Percentiles rank a stretch among this genome's conserved stretches.
phyloP scores from a whole-genome alignment of 2,888 invertebrate genomes.

The Agriopis aurantiaria region DNA sequence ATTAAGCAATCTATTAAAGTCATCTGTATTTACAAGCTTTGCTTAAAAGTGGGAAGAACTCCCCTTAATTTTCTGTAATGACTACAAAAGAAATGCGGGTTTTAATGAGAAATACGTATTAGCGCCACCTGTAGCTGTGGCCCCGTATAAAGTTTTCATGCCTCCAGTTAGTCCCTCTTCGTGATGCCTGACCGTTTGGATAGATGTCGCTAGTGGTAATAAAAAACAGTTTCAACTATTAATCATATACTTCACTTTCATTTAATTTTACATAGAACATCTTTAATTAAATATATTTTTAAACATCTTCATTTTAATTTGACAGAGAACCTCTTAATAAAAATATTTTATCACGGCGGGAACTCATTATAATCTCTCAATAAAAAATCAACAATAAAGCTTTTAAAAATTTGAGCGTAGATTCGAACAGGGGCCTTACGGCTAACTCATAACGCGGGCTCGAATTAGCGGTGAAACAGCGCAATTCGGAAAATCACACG shows the following conservation, averaged over 20 bases:
- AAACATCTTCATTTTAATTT: constrained; percentile 67
- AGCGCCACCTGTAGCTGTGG: constrained; percentile 27
- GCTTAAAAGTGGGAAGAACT: too few relatives aligned
- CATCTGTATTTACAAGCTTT: too few relatives aligned
- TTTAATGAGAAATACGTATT: background rate
- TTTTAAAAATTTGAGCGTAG: constrained; percentile 84
- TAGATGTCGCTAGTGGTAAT: constrained; percentile 32
- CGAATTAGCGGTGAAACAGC: too few relatives aligned
- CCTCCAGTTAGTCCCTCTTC: background rate
- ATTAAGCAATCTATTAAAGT: too few relatives aligned
- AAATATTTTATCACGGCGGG: constrained; percentile 67
- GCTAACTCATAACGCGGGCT: too few relatives aligned
- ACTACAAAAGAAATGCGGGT: too few relatives aligned
- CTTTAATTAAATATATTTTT: constrained; percentile 69
- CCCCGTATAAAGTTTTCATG: background rate
- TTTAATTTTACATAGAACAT: constrained; percentile 79
- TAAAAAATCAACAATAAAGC: constrained; percentile 84
- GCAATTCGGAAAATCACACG: too few relatives aligned
- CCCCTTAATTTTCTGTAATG: too few relatives aligned
- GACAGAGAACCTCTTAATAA: constrained; percentile 73
- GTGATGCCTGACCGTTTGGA: background rate
- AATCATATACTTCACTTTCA: constrained; percentile 49
- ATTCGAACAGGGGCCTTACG: constrained; percentile 59
- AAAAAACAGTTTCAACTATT: constrained; percentile 40
- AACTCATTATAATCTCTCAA: constrained; percentile 81